Conservation (phyloP, 1,140 invertebrate genomes). For the Glossosoma conforme region DNA sequence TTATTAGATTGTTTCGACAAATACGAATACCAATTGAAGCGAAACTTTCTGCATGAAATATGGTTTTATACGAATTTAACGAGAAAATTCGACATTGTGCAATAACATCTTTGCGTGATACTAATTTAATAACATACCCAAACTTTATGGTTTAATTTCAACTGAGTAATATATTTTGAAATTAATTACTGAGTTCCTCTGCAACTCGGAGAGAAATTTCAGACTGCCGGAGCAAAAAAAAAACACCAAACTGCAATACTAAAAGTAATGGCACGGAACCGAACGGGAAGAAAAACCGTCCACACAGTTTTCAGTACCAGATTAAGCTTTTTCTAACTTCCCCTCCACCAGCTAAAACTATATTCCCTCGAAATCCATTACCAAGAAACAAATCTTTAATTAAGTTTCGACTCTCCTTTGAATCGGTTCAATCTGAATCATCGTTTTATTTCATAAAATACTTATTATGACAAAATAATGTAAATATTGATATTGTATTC, state of each 20-base stretch:
- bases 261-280: slow-evolving; percentile 21
- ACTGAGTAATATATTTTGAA: slow-evolving; percentile 13
- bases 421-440: slow-evolving; percentile 7
- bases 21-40: no score
- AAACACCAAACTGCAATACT: slow-evolving; percentile 7
- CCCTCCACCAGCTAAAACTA: not conserved
- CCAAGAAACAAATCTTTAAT: slow-evolving; percentile 11
- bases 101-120: not conserved
- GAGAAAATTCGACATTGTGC: no score
- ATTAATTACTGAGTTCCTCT: slow-evolving; percentile 15
- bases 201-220: slow-evolving; percentile 5
- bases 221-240: slow-evolving; percentile 5
- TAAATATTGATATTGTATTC: no score
- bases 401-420: slow-evolving; percentile 8
- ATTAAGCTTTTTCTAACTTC: slow-evolving; percentile 19
- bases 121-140: not conserved
- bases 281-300: slow-evolving; percentile 17
- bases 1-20: no score
- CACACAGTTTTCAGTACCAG: slow-evolving; percentile 8
- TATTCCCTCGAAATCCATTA: not conserved
- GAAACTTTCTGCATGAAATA: no score
- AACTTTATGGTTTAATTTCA: not conserved
- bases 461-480: no score
- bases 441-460: no score
- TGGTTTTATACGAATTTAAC: no score